Base-by-base conservation (phyloP, 2,888 invertebrate species). In the Tetragnatha montana region DNA sequence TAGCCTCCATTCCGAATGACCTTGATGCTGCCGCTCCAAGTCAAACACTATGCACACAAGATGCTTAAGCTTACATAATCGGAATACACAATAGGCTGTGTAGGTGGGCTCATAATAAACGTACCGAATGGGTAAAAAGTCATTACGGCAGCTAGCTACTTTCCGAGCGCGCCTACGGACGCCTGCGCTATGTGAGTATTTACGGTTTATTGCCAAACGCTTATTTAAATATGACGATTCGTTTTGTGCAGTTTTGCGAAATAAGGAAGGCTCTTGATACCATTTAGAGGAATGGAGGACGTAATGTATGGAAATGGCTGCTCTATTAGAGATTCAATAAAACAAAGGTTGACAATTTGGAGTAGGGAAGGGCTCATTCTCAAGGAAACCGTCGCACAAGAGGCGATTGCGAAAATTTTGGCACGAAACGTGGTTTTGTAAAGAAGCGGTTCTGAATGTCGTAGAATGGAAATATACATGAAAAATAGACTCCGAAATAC, bases 31-130 rank as follows among this genome's bases (percentile, higher is more conserved):
- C 19, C 50, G 14, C 50, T 49, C 21, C 35, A 76, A 76, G 50
- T 50, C 50, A 49, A 76, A n/a, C 14, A 3, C 14, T 10, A 60
- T 12, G 12, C 60, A 35, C 17, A 60, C 60, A 60, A 60, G 14
- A 35, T 35, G 35, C 35, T 17, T 60, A 60, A 60, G 17, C 12
- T 60, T 60, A 60, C 50, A 76, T 50, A 50, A 76, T 12, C 49
- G n/a, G 82, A 35, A 82, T 74, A n/a, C 60, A 12, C 22, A 82
- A 74, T 82, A 50, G 73, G 73, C 19, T 12, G 35, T 21, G 82
- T 82, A 60, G 82, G 82, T 1, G 60, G 50, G 8, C 22, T 4
- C 21, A 21, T 51, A 60, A 35, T 35, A 51, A 21, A 35, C 22
- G 50, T n/a, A 22, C 35, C 35, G 19, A 22, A 22, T 82, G 50